Base-by-base conservation (phyloP, 2,888 invertebrate species). In the Sminthurides aquaticus region DNA sequence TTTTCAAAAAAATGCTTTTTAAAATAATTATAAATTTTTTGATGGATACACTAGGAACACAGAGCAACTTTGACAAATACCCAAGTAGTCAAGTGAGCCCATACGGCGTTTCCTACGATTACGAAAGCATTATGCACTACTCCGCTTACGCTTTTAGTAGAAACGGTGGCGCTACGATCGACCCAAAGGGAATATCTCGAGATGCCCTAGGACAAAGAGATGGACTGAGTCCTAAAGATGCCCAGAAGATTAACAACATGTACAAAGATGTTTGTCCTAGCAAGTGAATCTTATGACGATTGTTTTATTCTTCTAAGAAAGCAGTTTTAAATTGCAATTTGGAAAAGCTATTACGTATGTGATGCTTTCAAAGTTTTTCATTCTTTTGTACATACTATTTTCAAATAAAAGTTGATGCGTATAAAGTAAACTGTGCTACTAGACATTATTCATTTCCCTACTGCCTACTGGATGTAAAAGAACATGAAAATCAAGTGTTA, bases 11-110 rank as follows among this genome's bases (percentile, higher is more conserved):
- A 24, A 55, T 24, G 24, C 22, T 52, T 52, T 52, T 25, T 55
- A 15, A 24, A 22, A 18, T 55, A 22, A 22, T 25, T 55, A 20
- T 55, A 11, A 5, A 34, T 34, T 15, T 11, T 34, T 34, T 11
- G 5, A 5, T 52, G 15, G 15, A 15, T 20, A 15, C 52, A 18
- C 52, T 11, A 57, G 57, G 57, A 1, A 57, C 28, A 5, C 27
- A 61, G 29, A 22, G 28, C 28, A 62, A 62, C 54, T 62, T 62
- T 48, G 57, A 56, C 34, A 57, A 62, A 24, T 57, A 34, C 43
- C 8, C 62, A 3, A 43, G 34, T 3, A 29, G 5, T n/a, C 26
- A 56, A 29, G 62, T 62, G 24, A 25, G 29, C 48, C 22, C 28
- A 18, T 48, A 15, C 54, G 61, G 61, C 3, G 43, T 57, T 24